Evolutionary conservation across 1,140 invertebrate genomes (phyloP).

Genomic region (Zaprionus vittiger): DNA sequence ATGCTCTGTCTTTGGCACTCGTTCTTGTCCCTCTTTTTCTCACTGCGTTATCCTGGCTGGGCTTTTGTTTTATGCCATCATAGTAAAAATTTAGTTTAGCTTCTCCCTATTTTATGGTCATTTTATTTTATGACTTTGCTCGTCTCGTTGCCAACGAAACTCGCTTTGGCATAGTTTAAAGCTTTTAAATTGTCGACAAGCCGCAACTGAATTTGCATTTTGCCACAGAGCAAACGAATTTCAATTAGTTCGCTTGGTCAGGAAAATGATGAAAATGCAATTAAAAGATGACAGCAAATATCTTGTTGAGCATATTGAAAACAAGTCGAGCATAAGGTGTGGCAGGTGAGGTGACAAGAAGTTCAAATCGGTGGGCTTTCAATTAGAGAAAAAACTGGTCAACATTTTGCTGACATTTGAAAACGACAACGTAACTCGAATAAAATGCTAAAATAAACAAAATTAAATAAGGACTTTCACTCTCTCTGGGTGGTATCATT

Average conservation of each 20-base stretch:
- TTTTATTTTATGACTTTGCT: conserved; percentile 57
- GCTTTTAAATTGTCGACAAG: conserved; percentile 14
- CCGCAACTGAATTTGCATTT: conserved; percentile 14
- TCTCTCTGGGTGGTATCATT: neutral
- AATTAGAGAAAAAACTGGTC: too few species aligned
- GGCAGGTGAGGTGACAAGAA: neutral
- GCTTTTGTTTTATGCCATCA: conserved; percentile 58
- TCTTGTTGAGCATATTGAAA: conserved; percentile 4
- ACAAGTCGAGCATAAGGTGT: neutral
- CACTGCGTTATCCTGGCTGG: neutral
- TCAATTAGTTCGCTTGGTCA: conserved; percentile 23
- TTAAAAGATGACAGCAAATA: conserved; percentile 40
- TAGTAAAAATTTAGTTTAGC: conserved; percentile 54
- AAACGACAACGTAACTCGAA: neutral
- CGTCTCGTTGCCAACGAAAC: conserved; percentile 21
- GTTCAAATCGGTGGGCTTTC: too few species aligned
- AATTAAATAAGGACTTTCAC: neutral
- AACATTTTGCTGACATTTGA: too few species aligned
- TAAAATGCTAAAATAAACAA: neutral
- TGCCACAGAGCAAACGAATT: conserved; percentile 30
- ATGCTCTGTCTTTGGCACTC: neutral
- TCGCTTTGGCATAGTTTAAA: conserved; percentile 23
- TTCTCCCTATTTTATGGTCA: conserved; percentile 50
- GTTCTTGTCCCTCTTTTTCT: neutral
- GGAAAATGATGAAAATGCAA: conserved; percentile 46